Evolutionary conservation across 2,888 invertebrate species (phyloP).

Genomic region (Argyresthia goedartella): DNA sequence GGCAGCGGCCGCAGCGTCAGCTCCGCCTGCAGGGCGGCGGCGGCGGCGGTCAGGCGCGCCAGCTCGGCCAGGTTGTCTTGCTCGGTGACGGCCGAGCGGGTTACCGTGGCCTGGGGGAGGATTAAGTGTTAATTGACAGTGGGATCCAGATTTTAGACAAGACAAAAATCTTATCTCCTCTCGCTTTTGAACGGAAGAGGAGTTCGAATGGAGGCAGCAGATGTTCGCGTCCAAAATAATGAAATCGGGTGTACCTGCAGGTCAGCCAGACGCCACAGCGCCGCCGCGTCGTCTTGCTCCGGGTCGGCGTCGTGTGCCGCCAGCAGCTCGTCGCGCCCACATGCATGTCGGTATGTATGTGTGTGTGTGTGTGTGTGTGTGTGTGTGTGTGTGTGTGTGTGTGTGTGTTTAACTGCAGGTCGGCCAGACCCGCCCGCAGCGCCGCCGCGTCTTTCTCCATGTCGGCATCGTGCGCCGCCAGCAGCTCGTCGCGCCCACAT

Average conservation of each 20-base stretch:
- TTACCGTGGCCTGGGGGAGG: conserved; percentile 38
- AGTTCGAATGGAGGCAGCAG: background rate
- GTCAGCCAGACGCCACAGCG: conserved; percentile 38
- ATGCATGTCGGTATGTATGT: too few relatives aligned
- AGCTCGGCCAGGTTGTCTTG: conserved; percentile 71
- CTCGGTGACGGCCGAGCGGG: conserved; percentile 60
- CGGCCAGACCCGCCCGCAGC: conserved; percentile 36
- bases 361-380: too few relatives aligned
- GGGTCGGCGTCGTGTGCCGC: conserved; percentile 27
- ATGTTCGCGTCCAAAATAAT: too few relatives aligned
- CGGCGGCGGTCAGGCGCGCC: conserved; percentile 58
- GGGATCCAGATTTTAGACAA: too few relatives aligned
- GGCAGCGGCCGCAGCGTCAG: conserved; percentile 71
- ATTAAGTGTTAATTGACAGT: background rate
- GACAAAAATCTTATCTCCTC: too few relatives aligned
- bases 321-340: conserved; percentile 50
- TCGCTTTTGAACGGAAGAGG: too few relatives aligned
- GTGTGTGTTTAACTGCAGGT: conserved; percentile 44
- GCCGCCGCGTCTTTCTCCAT: conserved; percentile 25
- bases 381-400: too few relatives aligned
- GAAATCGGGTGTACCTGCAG: conserved; percentile 44
- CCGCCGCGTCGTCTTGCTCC: conserved; percentile 27
- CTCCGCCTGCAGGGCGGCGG: conserved; percentile 69
- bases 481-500: conserved; percentile 50
- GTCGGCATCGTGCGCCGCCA: conserved; percentile 31